phyloP scores from a whole-genome alignment of 2,888 invertebrate species.

The Automeris io region DNA sequence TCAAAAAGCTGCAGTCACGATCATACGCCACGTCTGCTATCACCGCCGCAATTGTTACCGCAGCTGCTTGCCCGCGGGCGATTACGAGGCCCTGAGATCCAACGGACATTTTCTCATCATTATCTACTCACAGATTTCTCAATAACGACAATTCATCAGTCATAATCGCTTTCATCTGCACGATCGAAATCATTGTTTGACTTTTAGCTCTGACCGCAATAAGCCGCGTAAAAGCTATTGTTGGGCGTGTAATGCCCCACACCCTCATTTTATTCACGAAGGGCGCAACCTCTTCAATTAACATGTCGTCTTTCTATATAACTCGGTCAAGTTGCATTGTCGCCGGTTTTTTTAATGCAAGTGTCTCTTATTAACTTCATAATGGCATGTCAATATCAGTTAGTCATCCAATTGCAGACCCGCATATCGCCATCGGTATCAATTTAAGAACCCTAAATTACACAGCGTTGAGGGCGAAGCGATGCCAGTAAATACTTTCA shows the following conservation, averaged over 20 bases:
- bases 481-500: background rate
- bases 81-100: slow-evolving; percentile 54
- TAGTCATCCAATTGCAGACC: slow-evolving; percentile 56
- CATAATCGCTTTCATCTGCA: background rate
- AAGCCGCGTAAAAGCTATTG: slow-evolving; percentile 53
- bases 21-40: slow-evolving; percentile 60
- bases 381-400: slow-evolving; percentile 48
- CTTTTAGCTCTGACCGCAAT: slow-evolving; percentile 53
- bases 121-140: slow-evolving; percentile 4
- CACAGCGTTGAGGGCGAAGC: background rate
- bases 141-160: background rate
- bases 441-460: slow-evolving; percentile 44
- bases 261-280: slow-evolving; percentile 39
- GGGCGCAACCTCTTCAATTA: slow-evolving; percentile 37
- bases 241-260: slow-evolving; percentile 59
- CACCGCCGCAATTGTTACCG: slow-evolving; percentile 62
- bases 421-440: slow-evolving; percentile 54
- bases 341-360: background rate
- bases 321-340: slow-evolving; percentile 1
- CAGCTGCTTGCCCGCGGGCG: slow-evolving; percentile 55
- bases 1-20: slow-evolving; percentile 70
- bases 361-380: slow-evolving; percentile 14
- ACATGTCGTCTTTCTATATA: slow-evolving; percentile 2
- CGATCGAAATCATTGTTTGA: slow-evolving; percentile 31
- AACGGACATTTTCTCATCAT: slow-evolving; percentile 27